Evolutionary conservation across 1,140 invertebrate genomes (phyloP), one percentile per base, ranked within the genome.

Genomic region (Aporrectodea caliginosa): DNA sequence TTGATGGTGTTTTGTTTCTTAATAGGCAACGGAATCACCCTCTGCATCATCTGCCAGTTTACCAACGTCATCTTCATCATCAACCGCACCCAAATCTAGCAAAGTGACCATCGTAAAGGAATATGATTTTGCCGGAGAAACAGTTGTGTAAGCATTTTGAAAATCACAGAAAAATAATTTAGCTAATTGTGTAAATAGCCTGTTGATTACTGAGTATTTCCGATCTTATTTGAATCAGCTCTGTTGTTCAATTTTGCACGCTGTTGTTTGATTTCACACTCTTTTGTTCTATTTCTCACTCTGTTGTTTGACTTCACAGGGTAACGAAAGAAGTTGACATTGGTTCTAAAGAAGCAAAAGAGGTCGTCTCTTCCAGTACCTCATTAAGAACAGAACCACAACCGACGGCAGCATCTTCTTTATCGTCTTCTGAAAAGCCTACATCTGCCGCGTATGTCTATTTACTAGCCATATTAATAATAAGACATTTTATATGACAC

Each of bases 261-360:
- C 22, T 22, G 43, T 58, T 58, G 22, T 58, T 58, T 58, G 6
- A 58, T 58, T 58, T 58, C 22, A 58, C 6, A 58, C 22, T 22
- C 6, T 58, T 58, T 58, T 58, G 6, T 58, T n/a, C n/a, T n/a
- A n/a, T n/a, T n/a, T n/a, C n/a, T n/a, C n/a, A n/a, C n/a, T n/a
- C n/a, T n/a, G n/a, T n/a, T n/a, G n/a, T 75, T 14, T 58, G 58
- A 70, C 35, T 74, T 6, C 30, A 75, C 73, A 91, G 89, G 81
- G 87, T 93, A 0, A 90, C 91, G 75, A 92, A 92, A 85, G 91
- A 92, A 86, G 90, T 92, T n/a, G 84, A 89, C 43, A 84, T 87
- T 78, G 86, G 90, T 83, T 91, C 91, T 0, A 89, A 88, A 75
- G 91, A 92, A 84, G 91, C 90, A 30, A 88, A 90, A 85, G 82